phyloP scores from a whole-genome alignment of 2,113 vertebrate species.

The Chloroceryle aenea region DNA sequence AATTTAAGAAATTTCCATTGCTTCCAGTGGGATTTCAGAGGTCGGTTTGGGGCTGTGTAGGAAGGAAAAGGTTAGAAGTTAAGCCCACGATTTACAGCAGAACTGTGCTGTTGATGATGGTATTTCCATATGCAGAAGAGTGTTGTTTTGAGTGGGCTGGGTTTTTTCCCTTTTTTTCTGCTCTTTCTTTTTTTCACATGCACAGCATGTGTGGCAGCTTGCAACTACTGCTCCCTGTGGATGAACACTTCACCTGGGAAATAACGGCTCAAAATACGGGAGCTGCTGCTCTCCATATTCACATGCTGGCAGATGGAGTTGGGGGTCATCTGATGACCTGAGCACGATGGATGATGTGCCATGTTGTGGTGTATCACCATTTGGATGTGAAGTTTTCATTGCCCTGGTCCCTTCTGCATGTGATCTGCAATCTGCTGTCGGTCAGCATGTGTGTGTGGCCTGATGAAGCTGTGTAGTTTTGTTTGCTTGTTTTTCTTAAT shows the following conservation, averaged over 20 bases:
- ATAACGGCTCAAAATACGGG: background rate
- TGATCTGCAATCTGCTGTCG: background rate
- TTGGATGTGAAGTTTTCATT: background rate
- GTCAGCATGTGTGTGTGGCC: fast-evolving
- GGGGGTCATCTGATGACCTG: constrained; percentile 10
- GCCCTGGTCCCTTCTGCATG: background rate
- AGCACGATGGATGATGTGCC: background rate
- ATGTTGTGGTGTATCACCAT: background rate
- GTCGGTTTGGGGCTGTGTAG: background rate
- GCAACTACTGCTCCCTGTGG: background rate
- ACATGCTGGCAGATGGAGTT: constrained; percentile 28
- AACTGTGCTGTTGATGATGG: background rate
- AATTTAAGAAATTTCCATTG: constrained; percentile 50
- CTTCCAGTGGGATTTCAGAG: constrained; percentile 42
- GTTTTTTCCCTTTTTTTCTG: background rate
- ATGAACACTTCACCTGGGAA: background rate
- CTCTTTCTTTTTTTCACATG: background rate
- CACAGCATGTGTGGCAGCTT: fast-evolving
- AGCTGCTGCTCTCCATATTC: background rate
- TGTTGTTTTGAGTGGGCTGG: background rate
- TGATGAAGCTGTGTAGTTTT: background rate
- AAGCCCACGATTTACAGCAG: background rate
- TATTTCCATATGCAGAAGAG: background rate
- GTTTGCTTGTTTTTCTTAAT: background rate
- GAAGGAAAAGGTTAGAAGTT: constrained; percentile 1